Evolutionary conservation across 2,888 invertebrate genomes (phyloP), one percentile per base, ranked within the genome.

Genomic region (Chirona hameri): DNA sequence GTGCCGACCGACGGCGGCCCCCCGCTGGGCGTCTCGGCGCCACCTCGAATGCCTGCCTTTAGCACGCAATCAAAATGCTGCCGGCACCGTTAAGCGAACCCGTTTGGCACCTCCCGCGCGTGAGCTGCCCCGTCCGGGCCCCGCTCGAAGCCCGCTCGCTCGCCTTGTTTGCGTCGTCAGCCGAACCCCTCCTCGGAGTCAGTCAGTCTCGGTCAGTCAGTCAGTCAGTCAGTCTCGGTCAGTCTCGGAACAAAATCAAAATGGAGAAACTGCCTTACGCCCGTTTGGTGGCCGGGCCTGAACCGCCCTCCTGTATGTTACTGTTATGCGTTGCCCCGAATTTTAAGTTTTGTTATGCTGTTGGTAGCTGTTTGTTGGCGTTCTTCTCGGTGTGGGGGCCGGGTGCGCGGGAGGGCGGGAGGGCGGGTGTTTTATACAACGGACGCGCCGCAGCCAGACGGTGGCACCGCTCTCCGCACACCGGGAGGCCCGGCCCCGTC

Each of bases 61-160:
- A 31, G 72, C 72, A 72, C 72, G 72, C 72, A 72, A 72, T 72
- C 72, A 72, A 72, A 72, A 72, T 29, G 21, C 69, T 24, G 3
- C 14, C 69, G 27, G 72, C 21, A n/a, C 72, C 72, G 72, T 29
- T 69, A 3, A n/a, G 69, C 5, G 24, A 10, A 24, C n/a, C 60
- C 52, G 15, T 69, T 24, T 4, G 24, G 69, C n/a, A 27, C 15
- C n/a, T 27, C 39, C 18, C n/a, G 72, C 21, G 69, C 29, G 69
- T 29, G 27, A 14, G 69, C 69, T 21, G 29, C 9, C 9, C 31
- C 39, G 1, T 5, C 39, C 69, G 14, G 69, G 27, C 29, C 29
- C 15, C 29, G 69, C 69, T 18, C 29, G n/a, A 14, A n/a, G 24
- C 27, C 65, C 65, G 27, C 27, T 27, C 65, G 65, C 24, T 29